A percentile compares a stretch with the other conserved stretches of the same genome.
phyloP scores from a whole-genome alignment of 2,797 vertebrate genomes.

The Acrocephalus scirpaceus region DNA sequence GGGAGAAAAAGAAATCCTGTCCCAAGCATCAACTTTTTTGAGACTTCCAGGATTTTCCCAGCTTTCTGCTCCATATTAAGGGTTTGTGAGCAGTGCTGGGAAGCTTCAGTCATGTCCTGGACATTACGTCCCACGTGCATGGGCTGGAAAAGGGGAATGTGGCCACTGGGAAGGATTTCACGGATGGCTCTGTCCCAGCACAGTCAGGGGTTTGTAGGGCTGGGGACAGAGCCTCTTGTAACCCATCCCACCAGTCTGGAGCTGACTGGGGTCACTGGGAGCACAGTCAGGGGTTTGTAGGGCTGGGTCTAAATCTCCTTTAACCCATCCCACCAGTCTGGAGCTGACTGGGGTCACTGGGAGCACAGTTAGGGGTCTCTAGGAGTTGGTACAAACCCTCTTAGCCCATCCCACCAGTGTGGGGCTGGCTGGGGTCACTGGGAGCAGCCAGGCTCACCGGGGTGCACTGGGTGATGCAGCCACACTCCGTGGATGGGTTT shows the following conservation, averaged over 20 bases:
- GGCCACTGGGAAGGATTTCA: background rate
- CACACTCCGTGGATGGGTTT: background rate
- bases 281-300: too few species aligned
- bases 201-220: background rate
- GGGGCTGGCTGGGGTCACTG: background rate
- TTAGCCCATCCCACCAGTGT: background rate
- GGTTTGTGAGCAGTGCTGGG: fast-evolving
- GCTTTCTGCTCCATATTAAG: background rate
- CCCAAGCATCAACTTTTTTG: fast-evolving
- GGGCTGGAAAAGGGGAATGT: background rate
- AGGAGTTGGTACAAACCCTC: too few species aligned
- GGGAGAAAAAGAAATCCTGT: background rate
- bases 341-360: background rate
- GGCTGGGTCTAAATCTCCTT: background rate
- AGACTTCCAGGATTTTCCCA: background rate
- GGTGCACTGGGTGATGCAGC: background rate
- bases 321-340: background rate
- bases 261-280: background rate
- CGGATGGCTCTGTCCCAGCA: fast-evolving
- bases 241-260: background rate
- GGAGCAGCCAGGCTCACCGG: background rate
- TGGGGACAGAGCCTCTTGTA: background rate
- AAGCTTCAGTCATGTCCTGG: fast-evolving
- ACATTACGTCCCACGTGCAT: fast-evolving
- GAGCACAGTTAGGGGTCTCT: background rate